Percentiles rank a stretch among this genome's conserved stretches.
phyloP scores from a whole-genome alignment of 2,888 invertebrate species.

The Allolobophora icterica region DNA sequence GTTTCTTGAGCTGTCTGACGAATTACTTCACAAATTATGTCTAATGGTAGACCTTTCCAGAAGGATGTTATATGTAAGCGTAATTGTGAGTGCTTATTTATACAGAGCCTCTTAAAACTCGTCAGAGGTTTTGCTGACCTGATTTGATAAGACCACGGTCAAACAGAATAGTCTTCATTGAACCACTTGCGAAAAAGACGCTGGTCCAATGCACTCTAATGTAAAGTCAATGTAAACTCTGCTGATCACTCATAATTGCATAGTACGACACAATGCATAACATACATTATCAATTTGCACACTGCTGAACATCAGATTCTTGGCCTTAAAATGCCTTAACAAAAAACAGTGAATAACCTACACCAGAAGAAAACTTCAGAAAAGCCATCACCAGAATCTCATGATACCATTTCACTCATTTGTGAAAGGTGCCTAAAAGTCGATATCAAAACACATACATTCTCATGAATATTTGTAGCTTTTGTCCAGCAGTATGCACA shows the following conservation, averaged over 20 bases:
- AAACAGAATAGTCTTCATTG: too few species aligned
- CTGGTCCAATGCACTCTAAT: not conserved
- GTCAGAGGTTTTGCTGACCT: too few species aligned
- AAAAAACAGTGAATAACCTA: not conserved
- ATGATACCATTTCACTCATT: not conserved
- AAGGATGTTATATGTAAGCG: too few species aligned
- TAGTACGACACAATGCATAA: not conserved
- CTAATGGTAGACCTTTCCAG: too few species aligned
- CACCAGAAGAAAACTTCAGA: not conserved
- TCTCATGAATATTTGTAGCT: not conserved
- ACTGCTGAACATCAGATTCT: not conserved
- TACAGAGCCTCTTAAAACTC: too few species aligned
- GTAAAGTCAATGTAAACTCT: not conserved
- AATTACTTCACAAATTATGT: too few species aligned
- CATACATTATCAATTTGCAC: not conserved
- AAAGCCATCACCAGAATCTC: not conserved
- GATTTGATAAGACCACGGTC: too few species aligned
- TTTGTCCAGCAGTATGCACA: not conserved
- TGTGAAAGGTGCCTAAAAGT: too few species aligned
- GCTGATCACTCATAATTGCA: not conserved
- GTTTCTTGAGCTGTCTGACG: too few species aligned
- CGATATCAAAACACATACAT: not conserved
- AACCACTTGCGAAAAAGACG: too few species aligned
- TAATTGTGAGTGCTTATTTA: too few species aligned
- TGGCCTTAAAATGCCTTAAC: not conserved